Evolutionary conservation across 2,797 vertebrate genomes (phyloP), one percentile per base, ranked within the genome.

Genomic region (Arremon brunneinucha): DNA sequence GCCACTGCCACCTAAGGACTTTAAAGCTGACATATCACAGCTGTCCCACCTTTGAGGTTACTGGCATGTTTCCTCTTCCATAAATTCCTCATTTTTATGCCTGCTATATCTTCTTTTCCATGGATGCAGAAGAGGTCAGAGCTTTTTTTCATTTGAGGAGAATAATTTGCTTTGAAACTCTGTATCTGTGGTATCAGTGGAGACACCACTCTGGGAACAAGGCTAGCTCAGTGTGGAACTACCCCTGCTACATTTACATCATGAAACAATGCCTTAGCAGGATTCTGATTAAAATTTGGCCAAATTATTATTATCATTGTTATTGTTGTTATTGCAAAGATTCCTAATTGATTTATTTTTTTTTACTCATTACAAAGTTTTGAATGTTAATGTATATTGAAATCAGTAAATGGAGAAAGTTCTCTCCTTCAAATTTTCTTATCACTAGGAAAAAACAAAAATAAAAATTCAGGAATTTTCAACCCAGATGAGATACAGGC

Each of bases 261-360:
- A 69, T 39, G 5, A 82, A 93, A 75, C 1, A 3, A 47, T n/a
- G 35, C 4, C 24, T 65, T 67, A 64, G 14, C 9, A 43, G 9
- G 23, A 68, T 56, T 56, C 10, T 44, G 12, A 68, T 52, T 64
- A 39, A 75, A 87, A 91, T 79, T 56, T 71, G 35, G 20, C 23
- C 9, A 80, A 82, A 43, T 59, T 64, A 39, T n/a, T 41, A 3
- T 37, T 12, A 8, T 28, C 3, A 0, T 24, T 1, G 1, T 20
- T 60, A 6, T 4, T 55, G 4, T 17, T 76, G 6, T 27, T 47
- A 20, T 30, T 76, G 6, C 9, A 67, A 77, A 35, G 26, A 41
- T 11, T 23, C 10, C 16, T 46, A 47, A 83, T 5, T 67, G 11
- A 4, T 22, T 11, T 80, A 32, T 18, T 80, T 46, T 18, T 49